A percentile compares a stretch with the other conserved stretches of the same genome.
These are phyloP conservation scores for Callimorpha dominula DNA, from an alignment of 2,888 invertebrate genomes.

Conservation along the genomic window DNA sequence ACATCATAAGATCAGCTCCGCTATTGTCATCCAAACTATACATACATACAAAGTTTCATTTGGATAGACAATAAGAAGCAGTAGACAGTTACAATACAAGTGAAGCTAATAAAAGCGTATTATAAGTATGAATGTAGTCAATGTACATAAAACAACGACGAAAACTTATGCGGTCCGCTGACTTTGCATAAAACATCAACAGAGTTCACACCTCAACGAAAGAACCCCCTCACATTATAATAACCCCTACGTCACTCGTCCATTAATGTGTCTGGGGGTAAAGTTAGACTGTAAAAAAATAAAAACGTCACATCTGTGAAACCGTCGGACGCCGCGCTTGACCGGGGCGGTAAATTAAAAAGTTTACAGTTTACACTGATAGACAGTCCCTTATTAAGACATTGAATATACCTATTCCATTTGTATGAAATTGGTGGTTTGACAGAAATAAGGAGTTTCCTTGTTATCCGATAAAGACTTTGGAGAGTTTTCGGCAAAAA, in stretches of 20 bases:
- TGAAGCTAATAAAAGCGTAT: background rate
- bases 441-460: background rate
- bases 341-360: slow-evolving; percentile 58
- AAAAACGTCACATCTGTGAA: slow-evolving; percentile 48
- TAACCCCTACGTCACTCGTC: slow-evolving; percentile 18
- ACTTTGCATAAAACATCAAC: slow-evolving; percentile 15
- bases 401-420: background rate
- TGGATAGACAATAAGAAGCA: background rate
- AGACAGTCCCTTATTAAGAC: slow-evolving; percentile 31
- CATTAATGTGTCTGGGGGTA: slow-evolving; percentile 31
- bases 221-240: slow-evolving; percentile 10
- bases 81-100: background rate
- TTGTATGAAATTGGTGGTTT: background rate
- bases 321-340: slow-evolving; percentile 42
- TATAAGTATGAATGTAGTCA: background rate
- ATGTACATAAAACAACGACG: background rate
- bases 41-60: too few species aligned
- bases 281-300: slow-evolving; percentile 26
- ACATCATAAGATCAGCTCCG: too few species aligned
- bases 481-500: background rate
- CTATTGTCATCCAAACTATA: too few species aligned
- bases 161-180: slow-evolving; percentile 4
- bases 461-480: background rate
- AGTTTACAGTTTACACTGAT: slow-evolving; percentile 45
- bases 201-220: slow-evolving; percentile 9